Conservation (phyloP, 2,888 invertebrate genomes). For the Cheilosia urbana region DNA sequence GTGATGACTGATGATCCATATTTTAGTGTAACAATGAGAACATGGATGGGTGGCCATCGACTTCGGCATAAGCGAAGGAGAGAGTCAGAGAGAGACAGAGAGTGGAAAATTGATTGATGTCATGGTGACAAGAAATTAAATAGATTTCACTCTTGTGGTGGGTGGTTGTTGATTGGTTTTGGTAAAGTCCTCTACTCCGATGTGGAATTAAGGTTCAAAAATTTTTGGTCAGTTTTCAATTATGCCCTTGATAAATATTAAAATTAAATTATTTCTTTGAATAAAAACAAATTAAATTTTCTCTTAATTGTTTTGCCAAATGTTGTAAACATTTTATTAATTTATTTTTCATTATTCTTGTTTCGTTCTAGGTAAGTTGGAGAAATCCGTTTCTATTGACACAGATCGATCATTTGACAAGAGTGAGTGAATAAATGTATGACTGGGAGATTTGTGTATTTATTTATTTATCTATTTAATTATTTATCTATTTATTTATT, state of each 20-base stretch:
- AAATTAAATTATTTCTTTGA: slow-evolving; percentile 14
- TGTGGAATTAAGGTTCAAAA: slow-evolving; percentile 5
- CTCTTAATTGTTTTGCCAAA: background rate
- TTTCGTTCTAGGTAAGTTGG: slow-evolving; percentile 50
- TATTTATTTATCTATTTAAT: no score
- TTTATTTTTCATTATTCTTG: slow-evolving; percentile 19
- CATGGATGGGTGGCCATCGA: background rate
- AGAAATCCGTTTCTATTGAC: slow-evolving; percentile 1
- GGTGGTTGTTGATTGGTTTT: slow-evolving; percentile 3
- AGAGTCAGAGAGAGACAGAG: background rate
- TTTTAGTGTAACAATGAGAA: slow-evolving; percentile 44
- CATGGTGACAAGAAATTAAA: slow-evolving; percentile 73
- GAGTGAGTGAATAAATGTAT: slow-evolving; percentile 15
- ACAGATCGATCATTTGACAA: background rate
- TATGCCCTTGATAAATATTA: slow-evolving; percentile 38
- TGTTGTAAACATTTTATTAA: slow-evolving; percentile 10
- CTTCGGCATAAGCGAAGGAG: background rate
- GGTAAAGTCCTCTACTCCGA: background rate
- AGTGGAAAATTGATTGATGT: slow-evolving; percentile 68
- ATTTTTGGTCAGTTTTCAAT: slow-evolving; percentile 49
- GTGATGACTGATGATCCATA: slow-evolving; percentile 62
- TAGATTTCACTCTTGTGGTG: slow-evolving; percentile 52
- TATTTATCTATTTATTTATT: no score
- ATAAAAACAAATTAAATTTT: background rate
- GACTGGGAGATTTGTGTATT: no score